Base-by-base conservation (phyloP, 2,888 invertebrate genomes). In the Blastobasis lacticolella region DNA sequence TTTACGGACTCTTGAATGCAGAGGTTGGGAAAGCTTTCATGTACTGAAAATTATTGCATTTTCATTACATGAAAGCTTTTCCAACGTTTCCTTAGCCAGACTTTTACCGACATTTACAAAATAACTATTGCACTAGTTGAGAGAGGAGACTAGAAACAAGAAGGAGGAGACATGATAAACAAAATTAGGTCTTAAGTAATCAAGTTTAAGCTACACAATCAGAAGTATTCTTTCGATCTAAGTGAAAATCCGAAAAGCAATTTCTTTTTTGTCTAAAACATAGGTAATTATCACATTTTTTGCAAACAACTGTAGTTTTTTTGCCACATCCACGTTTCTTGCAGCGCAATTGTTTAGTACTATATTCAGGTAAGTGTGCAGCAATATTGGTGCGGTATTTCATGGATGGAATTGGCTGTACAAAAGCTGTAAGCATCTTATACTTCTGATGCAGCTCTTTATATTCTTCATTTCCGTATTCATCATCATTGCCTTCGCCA, bases 281-380 rank as follows among this genome's bases (percentile, higher is more conserved):
- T 9, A 40, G 40, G 40, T 40, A 40, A 9, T 8, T 40, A 8
- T 40, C 4, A 9, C 40, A 40, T 9, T 40, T 40, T 40, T 40
- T 40, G 40, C 40, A 40, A 40, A 40, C 1, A 8, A 40, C 40
- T 40, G 40, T 40, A 9, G 40, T 40, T 40, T 40, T 40, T 40
- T 40, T 40, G 40, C 9, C 40, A 9, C 40, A 40, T 6, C 40
- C 40, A 40, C 40, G 6, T 40, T 40, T 40, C 9, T 9, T 40
- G 40, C 40, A 40, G 40, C 40, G 40, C 40, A 6, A 40, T 40
- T 40, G 40, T 40, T 49, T 49, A n/a, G 40, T 10, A 23, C 38
- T 45, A 45, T 49, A 49, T 36, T 45, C 49, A 9, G 49, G 49
- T 10, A 45, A 36, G 38, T 49, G 49, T 5, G 49, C 45, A 38